phyloP scores from a whole-genome alignment of 2,113 vertebrate genomes.

The Zingel zingel region DNA sequence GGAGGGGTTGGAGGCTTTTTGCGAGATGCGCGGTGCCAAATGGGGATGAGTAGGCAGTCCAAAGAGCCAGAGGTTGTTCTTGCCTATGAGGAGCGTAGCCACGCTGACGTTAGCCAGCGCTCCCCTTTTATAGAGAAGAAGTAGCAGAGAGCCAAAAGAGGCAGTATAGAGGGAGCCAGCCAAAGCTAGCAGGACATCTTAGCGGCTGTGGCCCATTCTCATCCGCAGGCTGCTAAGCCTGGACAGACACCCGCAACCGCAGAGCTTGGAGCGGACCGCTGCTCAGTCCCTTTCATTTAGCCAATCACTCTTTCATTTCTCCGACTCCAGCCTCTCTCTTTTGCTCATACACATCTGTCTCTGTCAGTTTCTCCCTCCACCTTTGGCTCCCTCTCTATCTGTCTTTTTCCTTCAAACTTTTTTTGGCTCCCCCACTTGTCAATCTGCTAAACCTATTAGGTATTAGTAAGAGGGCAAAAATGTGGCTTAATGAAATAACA shows the following conservation, averaged over 20 bases:
- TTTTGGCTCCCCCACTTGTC: slow-evolving; percentile 45
- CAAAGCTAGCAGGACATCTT: slow-evolving; percentile 61
- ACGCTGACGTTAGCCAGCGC: slow-evolving; percentile 52
- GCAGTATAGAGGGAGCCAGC: slow-evolving; percentile 33
- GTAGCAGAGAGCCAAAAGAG: slow-evolving; percentile 40
- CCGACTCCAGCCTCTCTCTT: slow-evolving; percentile 29
- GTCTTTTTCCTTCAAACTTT: slow-evolving; percentile 36
- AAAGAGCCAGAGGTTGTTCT: slow-evolving; percentile 68
- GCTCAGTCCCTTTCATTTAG: slow-evolving; percentile 69
- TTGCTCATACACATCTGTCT: slow-evolving; percentile 59
- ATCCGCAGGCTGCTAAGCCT: slow-evolving; percentile 61
- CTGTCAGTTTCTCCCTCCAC: slow-evolving; percentile 56
- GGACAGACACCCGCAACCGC: slow-evolving; percentile 74
- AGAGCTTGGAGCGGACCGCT: slow-evolving; percentile 47
- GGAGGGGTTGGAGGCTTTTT: slow-evolving; percentile 42
- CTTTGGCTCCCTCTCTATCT: slow-evolving; percentile 56
- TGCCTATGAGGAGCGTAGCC: slow-evolving; percentile 61
- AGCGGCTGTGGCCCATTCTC: slow-evolving; percentile 49
- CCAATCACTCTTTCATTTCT: slow-evolving; percentile 62
- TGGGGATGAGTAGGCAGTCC: slow-evolving; percentile 61
- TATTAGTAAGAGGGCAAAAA: slow-evolving; percentile 61
- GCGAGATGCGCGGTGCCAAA: slow-evolving; percentile 45
- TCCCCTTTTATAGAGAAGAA: slow-evolving; percentile 53
- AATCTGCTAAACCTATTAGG: slow-evolving; percentile 65
- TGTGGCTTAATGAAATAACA: slow-evolving; percentile 59